phyloP scores from a whole-genome alignment of 2,113 vertebrate species.

The Amblyornis subalaris region DNA sequence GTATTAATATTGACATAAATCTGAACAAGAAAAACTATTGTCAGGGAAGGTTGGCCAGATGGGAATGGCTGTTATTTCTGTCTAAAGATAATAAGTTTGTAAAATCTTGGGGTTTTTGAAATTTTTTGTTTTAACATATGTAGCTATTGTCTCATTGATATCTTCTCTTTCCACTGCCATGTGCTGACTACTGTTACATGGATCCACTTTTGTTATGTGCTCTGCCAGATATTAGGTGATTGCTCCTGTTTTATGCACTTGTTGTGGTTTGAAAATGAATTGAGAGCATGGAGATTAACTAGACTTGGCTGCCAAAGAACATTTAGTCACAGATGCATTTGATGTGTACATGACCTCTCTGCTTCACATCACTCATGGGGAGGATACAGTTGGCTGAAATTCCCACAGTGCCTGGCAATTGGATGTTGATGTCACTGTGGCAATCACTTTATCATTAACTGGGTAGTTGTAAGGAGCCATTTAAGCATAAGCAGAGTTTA shows the following conservation, averaged over 20 bases:
- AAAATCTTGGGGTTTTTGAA: neutral
- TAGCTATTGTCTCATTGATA: neutral
- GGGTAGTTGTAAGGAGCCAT: neutral
- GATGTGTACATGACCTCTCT: neutral
- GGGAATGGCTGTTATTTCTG: neutral
- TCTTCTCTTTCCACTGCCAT: neutral
- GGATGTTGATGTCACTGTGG: neutral
- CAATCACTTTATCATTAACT: neutral
- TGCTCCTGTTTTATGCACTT: neutral
- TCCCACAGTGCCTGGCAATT: fast-evolving
- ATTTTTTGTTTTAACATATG: fast-evolving
- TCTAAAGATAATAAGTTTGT: neutral
- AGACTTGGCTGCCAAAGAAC: neutral
- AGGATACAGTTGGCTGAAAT: neutral
- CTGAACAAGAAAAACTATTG: neutral
- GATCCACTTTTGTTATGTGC: neutral
- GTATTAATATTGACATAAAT: neutral
- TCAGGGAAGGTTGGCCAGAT: neutral
- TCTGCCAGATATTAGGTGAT: neutral
- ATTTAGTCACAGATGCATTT: neutral
- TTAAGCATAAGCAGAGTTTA: neutral
- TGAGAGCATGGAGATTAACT: neutral
- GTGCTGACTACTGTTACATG: neutral
- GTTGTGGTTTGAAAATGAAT: fast-evolving
- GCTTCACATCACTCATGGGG: neutral